Conservation (phyloP, 2,888 invertebrate species). For the Anthoptus insignis region DNA sequence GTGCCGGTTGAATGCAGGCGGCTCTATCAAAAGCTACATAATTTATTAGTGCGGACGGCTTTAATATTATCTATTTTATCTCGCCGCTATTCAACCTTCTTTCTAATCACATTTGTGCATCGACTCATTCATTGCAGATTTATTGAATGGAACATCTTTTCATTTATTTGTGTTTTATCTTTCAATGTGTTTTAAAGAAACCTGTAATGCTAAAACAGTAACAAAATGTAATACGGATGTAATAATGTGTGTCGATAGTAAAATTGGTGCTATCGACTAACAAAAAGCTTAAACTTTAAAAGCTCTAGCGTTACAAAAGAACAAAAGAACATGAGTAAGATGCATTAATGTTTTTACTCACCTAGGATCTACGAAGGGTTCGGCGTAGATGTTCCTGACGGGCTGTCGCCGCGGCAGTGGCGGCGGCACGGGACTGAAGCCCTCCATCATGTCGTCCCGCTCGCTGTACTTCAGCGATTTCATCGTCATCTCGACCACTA, state of each 20-base stretch:
- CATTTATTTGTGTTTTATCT: slow-evolving; percentile 8
- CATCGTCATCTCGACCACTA: slow-evolving; percentile 86
- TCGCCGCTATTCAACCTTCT: slow-evolving; percentile 56
- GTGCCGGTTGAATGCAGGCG: slow-evolving; percentile 62
- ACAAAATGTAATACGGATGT: neutral
- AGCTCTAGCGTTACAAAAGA: neutral
- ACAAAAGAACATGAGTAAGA: neutral
- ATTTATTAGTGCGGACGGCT: slow-evolving; percentile 68
- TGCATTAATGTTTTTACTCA: slow-evolving; percentile 60
- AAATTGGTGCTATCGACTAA: neutral
- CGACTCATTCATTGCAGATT: slow-evolving; percentile 17
- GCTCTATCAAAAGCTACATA: slow-evolving; percentile 72
- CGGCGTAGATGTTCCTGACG: slow-evolving; percentile 89
- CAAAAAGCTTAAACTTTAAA: neutral
- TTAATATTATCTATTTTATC: slow-evolving; percentile 65
- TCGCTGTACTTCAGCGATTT: slow-evolving; percentile 87
- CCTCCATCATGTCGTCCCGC: slow-evolving; percentile 85
- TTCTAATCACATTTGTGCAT: slow-evolving; percentile 34
- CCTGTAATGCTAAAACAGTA: neutral
- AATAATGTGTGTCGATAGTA: neutral
- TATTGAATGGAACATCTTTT: slow-evolving; percentile 31
- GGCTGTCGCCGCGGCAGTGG: slow-evolving; percentile 88
- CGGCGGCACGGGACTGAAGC: slow-evolving; percentile 87
- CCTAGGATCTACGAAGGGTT: slow-evolving; percentile 89
- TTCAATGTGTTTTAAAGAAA: neutral